These are phyloP conservation scores for Porites evermanni DNA, from an alignment of 92 coral and sea anemone genomes.

Conservation along the genomic window DNA sequence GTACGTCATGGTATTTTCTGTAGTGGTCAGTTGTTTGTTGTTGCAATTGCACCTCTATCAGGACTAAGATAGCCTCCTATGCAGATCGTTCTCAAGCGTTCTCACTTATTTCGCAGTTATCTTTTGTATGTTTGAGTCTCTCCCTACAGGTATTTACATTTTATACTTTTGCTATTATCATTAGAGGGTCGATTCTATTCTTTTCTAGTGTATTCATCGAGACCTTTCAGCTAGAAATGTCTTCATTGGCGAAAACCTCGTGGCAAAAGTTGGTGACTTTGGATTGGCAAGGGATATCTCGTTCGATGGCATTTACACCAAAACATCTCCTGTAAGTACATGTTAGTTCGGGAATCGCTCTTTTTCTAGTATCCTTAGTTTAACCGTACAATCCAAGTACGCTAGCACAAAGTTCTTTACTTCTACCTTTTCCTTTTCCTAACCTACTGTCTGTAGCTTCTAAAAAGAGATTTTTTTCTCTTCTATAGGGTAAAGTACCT, in stretches of 20 bases:
- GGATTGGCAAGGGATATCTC: slow-evolving; percentile 43
- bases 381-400: no score
- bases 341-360: not conserved
- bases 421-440: no score
- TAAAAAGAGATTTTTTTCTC: not conserved
- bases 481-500: slow-evolving; percentile 23
- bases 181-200: not conserved
- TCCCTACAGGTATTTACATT: not conserved
- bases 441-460: no score
- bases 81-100: no score
- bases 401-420: no score
- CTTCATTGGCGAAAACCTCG: slow-evolving; percentile 22
- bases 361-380: no score
- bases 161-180: not conserved
- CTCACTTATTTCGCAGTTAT: no score
- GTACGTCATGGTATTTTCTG: no score
- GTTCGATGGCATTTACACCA: slow-evolving; percentile 13
- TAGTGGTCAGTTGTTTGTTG: no score
- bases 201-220: slow-evolving; percentile 39
- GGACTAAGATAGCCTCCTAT: no score
- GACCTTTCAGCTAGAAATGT: slow-evolving; percentile 53
- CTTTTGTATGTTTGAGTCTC: not conserved
- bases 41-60: no score
- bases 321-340: slow-evolving; percentile 35
- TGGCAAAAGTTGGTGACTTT: slow-evolving; percentile 44